phyloP scores from a whole-genome alignment of 2,113 vertebrate genomes.

The Labrus mixtus region DNA sequence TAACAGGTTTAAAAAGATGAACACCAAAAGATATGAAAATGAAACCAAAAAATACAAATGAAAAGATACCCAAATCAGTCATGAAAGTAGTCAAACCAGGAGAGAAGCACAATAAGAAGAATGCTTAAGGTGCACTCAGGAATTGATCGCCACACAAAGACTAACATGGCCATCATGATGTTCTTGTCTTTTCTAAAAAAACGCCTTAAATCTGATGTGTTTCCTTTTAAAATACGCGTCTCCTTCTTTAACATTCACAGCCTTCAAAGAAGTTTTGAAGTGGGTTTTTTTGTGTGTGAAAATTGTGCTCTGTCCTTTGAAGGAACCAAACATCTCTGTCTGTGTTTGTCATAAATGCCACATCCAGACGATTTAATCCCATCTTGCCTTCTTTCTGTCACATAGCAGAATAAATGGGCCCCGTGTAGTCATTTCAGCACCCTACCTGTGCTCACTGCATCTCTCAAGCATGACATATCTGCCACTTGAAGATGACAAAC shows the following conservation, averaged over 20 bases:
- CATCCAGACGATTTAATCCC: constrained; percentile 58
- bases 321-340: constrained; percentile 26
- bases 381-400: constrained; percentile 45
- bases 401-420: constrained; percentile 60
- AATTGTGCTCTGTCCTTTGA: constrained; percentile 12
- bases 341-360: constrained; percentile 69
- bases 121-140: no score
- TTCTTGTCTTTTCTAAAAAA: no score
- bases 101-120: no score
- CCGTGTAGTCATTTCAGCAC: constrained; percentile 43
- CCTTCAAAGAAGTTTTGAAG: constrained; percentile 23
- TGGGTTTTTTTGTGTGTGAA: constrained; percentile 1
- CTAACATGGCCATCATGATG: no score
- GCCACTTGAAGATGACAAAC: constrained; percentile 57
- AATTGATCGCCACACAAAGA: no score
- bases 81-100: no score
- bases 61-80: no score
- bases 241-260: neutral
- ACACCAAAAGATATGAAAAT: no score
- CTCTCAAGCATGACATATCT: constrained; percentile 53
- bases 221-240: neutral
- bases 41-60: no score
- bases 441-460: constrained; percentile 49
- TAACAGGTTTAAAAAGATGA: no score
- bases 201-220: neutral